Base-by-base conservation (phyloP, 1,140 invertebrate genomes). In the Spodoptera frugiperda region DNA sequence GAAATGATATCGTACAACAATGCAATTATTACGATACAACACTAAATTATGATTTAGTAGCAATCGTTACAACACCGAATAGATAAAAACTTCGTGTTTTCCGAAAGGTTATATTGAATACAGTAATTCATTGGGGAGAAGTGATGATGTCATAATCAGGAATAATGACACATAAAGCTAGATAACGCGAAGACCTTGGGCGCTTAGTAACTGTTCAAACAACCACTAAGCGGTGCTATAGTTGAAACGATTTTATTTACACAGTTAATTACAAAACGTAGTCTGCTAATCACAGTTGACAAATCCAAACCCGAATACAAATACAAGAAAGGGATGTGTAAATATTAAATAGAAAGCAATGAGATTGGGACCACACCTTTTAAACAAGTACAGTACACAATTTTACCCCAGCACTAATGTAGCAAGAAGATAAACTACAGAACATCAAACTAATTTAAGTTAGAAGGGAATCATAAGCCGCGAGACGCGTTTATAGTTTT, bases 121-220 rank as follows among this genome's bases (percentile, higher is more conserved):
- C 46, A 63, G 14, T 15, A n/a, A 53, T 39, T 54, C 15, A 25
- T 25, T 51, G 51, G 53, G 53, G 55, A 70, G 25, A 48, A 15
- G 10, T 72, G 59, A 55, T 83, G 77, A 83, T 76, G 77, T 80
- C 78, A 83, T 77, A 55, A 65, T 59, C 39, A 71, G 77, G 61
- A 75, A 68, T 65, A 80, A 77, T 83, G 77, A 82, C 74, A 78
- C 82, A 77, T 80, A 77, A 78, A 74, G 72, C 51, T 44, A 76
- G 80, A 78, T 78, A 78, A 63, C 61, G 67, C 53, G 49, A 53
- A 55, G 77, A 30, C 81, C 81, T 82, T 80, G 78, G 55, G 19
- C 46, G 57, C 57, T 78, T 78, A 73, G 71, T 59, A 49, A 78
- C 72, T 74, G 51, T 39, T 57, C 71, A 73, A 59, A 78, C 61